Evolutionary conservation across 2,888 invertebrate genomes (phyloP).

Genomic region (Lycocerus yunnanus): DNA sequence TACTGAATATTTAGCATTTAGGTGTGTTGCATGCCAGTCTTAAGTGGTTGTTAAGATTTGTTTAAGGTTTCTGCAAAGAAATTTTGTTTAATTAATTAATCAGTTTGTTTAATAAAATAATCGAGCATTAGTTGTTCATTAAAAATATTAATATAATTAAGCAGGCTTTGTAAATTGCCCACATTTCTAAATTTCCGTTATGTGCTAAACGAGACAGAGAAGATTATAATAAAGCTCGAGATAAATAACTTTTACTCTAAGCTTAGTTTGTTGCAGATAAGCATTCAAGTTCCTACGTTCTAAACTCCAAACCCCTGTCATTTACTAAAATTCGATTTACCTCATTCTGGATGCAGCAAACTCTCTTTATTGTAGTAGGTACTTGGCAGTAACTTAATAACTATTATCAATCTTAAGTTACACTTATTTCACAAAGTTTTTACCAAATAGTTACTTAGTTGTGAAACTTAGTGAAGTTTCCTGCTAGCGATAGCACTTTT

Average conservation of each 20-base stretch:
- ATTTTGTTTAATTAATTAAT: background rate
- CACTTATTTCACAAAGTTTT: background rate
- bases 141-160: background rate
- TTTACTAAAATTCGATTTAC: background rate
- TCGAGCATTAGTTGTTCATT: background rate
- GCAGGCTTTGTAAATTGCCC: background rate
- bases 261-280: background rate
- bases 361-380: background rate
- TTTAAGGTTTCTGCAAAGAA: background rate
- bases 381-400: background rate
- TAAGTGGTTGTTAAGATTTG: background rate
- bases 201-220: background rate
- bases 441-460: background rate
- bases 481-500: background rate
- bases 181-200: background rate
- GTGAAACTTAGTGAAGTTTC: background rate
- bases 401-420: background rate
- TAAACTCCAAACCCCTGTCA: background rate
- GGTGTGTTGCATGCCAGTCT: background rate
- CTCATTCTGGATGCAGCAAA: background rate
- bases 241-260: background rate
- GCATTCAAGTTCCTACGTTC: background rate
- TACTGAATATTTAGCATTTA: background rate
- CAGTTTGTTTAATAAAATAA: background rate
- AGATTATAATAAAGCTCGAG: background rate